Percentiles rank a stretch among this genome's conserved stretches.
Conservation (phyloP, 2,888 invertebrate genomes). For the Ichneumoninae sp. region DNA sequence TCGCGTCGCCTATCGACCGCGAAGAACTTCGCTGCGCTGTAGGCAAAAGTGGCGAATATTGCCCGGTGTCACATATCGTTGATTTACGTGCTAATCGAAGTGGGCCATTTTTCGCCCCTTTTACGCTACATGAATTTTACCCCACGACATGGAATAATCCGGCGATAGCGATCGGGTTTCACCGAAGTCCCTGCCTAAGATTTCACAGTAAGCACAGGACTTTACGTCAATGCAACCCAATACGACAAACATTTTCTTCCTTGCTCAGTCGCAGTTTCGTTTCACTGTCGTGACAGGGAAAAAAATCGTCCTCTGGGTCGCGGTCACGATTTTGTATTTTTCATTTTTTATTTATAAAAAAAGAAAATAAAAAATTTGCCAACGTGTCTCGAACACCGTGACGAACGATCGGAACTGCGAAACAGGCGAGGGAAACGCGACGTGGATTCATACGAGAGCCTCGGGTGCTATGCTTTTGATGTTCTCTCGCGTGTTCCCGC, state of each 20-base stretch:
- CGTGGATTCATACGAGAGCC: conserved; percentile 17
- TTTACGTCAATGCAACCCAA: not conserved
- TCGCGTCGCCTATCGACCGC: conserved; percentile 19
- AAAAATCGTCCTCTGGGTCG: not conserved
- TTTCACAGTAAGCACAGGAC: not conserved
- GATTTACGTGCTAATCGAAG: not conserved
- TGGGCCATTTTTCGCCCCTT: not conserved
- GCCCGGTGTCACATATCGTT: too few species aligned
- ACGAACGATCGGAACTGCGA: conserved; percentile 46
- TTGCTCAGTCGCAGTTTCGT: not conserved
- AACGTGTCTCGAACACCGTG: conserved; percentile 4
- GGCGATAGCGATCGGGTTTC: not conserved
- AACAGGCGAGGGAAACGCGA: conserved; percentile 16
- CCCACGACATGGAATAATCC: not conserved
- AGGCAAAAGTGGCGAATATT: too few species aligned
- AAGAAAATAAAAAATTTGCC: not conserved
- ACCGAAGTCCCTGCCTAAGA: not conserved
- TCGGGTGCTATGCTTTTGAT: conserved; percentile 15
- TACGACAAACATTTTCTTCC: not conserved
- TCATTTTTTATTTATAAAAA: not conserved
- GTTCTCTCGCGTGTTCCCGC: conserved; percentile 20
- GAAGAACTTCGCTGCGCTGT: not conserved
- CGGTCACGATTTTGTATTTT: not conserved
- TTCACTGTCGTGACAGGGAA: not conserved
- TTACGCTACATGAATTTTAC: not conserved